A percentile compares a stretch with the other conserved stretches of the same genome.
phyloP scores from a whole-genome alignment of 1,140 invertebrate species.

The Papilio machaon region DNA sequence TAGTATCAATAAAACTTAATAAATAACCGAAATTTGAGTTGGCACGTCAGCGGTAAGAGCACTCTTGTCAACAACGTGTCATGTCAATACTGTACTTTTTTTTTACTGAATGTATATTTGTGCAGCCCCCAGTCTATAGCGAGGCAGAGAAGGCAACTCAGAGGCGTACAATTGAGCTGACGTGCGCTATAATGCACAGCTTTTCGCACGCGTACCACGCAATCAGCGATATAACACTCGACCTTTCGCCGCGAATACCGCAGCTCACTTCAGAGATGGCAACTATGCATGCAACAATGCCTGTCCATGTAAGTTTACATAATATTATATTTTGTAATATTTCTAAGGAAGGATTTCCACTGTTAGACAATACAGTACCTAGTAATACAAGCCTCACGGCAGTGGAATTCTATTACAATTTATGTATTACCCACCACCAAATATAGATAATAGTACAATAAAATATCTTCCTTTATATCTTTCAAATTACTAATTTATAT shows the following conservation, averaged over 20 bases:
- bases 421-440: no score
- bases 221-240: slow-evolving; percentile 86
- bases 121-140: slow-evolving; percentile 26
- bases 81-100: neutral
- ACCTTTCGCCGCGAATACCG: slow-evolving; percentile 46
- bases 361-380: no score
- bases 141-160: slow-evolving; percentile 74
- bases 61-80: no score
- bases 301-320: slow-evolving; percentile 52
- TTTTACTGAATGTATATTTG: neutral
- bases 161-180: slow-evolving; percentile 86
- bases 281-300: slow-evolving; percentile 46
- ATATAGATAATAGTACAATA: no score
- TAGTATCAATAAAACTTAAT: no score
- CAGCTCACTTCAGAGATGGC: slow-evolving; percentile 57
- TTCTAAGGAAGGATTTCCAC: no score
- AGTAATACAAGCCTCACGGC: no score
- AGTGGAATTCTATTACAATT: no score
- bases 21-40: no score
- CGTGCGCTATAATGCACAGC: slow-evolving; percentile 91
- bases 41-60: no score
- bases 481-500: neutral
- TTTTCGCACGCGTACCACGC: slow-evolving; percentile 94
- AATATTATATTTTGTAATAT: no score
- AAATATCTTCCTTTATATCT: no score